Evolutionary conservation across 2,113 vertebrate species (phyloP).

Genomic region (Zosterops hypoxanthus): DNA sequence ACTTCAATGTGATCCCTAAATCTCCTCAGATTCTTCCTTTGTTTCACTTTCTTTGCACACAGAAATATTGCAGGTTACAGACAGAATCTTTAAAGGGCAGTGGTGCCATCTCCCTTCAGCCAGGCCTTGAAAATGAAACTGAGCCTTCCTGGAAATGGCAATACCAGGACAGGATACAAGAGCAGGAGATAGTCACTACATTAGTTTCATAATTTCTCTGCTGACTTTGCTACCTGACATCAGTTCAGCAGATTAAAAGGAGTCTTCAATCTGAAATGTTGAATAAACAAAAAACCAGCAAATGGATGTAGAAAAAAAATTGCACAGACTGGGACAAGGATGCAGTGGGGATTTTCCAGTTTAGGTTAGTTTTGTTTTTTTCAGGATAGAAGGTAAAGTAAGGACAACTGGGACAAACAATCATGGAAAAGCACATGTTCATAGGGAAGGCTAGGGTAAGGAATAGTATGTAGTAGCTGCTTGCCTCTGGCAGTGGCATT

Average conservation of each 20-base stretch:
- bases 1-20: background rate
- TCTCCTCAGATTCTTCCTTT: background rate
- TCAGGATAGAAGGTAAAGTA: background rate
- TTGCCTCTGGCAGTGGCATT: background rate
- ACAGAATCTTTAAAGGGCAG: background rate
- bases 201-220: too few species aligned
- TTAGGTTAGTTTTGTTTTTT: background rate
- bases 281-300: background rate
- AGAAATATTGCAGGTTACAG: background rate
- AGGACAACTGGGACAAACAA: background rate
- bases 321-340: background rate
- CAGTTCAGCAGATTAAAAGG: background rate
- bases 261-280: background rate
- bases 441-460: background rate
- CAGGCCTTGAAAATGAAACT: background rate
- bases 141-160: background rate
- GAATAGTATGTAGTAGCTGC: background rate
- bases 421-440: background rate
- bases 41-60: background rate
- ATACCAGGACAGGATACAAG: too few species aligned
- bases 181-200: background rate
- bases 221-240: background rate
- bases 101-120: fast-evolving
- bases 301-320: background rate
- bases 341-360: background rate